Base-by-base conservation (phyloP, 2,888 invertebrate species). In the Helleia helle region DNA sequence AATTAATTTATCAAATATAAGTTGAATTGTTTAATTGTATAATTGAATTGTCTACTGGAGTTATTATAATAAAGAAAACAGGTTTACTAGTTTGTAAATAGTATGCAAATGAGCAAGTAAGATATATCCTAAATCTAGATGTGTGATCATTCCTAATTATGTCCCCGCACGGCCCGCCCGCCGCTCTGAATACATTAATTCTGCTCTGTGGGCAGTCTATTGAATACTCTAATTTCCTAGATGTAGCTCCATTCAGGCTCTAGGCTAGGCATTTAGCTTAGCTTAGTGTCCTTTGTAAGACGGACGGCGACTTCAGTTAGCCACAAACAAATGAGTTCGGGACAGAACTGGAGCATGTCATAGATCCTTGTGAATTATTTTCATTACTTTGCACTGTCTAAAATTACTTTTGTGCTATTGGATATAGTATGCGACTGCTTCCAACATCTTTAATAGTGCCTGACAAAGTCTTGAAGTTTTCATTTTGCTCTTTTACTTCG, bases 201-300 rank as follows among this genome's bases (percentile, higher is more conserved):
- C 27, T n/a, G 25, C 14, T 11, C 22, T 9, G 15, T 26, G 37
- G 24, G 14, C 39, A 24, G 22, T 24, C 39, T 24, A 30, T 39
- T 39, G 39, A 39, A 39, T 39, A 39, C 29, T 24, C 39, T 39
- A 39, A 39, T 39, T 29, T 39, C 30, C 34, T 34, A 34, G 34
- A 8, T 34, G 11, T 34, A 34, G 22, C 8, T 22, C 34, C 18
- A 34, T 34, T 34, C 34, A 18, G 18, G 22, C 34, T 34, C 34
- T 34, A 11, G 12, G 6, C 31, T 18, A 22, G 8, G n/a, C n/a
- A n/a, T n/a, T n/a, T n/a, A n/a, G 22, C 22, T 11, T 31, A 34
- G 22, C 18, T 22, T 2, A 8, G 4, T 18, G 18, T 2, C 22
- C 34, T 34, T 34, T 34, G 34, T 34, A 12, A 18, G 5, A 3